Percentiles rank a stretch among this genome's conserved stretches.
Conservation (phyloP, 2,113 vertebrate genomes). For the Notarius quadriscutis region DNA sequence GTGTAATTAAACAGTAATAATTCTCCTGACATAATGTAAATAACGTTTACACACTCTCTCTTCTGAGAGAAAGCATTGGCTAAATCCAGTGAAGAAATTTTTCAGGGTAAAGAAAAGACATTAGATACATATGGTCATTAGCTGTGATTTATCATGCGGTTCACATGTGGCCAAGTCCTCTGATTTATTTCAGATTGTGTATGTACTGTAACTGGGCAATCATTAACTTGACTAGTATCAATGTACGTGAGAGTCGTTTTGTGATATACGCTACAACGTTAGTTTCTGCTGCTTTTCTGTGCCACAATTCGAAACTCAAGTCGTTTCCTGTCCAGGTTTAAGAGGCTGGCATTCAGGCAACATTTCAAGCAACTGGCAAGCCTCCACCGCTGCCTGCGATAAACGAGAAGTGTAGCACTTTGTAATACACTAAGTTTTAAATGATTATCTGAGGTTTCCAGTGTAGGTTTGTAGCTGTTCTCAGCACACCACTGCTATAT, state of each 20-base stretch:
- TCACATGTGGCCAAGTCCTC: slow-evolving; percentile 36
- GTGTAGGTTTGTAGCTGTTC: background rate
- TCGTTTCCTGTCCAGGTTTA: slow-evolving; percentile 51
- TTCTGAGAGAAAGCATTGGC: background rate
- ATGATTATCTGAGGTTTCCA: slow-evolving; percentile 49
- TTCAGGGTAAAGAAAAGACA: slow-evolving; percentile 1
- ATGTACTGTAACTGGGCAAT: slow-evolving; percentile 35
- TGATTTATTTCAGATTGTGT: slow-evolving; percentile 31
- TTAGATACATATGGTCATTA: slow-evolving; percentile 25
- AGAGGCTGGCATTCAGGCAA: slow-evolving; percentile 56
- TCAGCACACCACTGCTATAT: background rate
- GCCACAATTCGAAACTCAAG: slow-evolving; percentile 44
- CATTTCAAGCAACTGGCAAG: slow-evolving; percentile 11
- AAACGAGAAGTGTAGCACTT: background rate
- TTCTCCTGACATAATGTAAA: slow-evolving; percentile 15
- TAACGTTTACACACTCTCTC: slow-evolving; percentile 13
- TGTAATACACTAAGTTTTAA: slow-evolving; percentile 11
- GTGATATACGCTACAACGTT: slow-evolving; percentile 59
- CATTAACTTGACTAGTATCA: slow-evolving; percentile 33
- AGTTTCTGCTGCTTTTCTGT: slow-evolving; percentile 51
- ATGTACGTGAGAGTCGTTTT: slow-evolving; percentile 55
- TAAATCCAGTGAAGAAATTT: background rate
- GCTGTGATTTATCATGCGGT: slow-evolving; percentile 26
- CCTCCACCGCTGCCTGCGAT: background rate
- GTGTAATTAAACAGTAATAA: background rate